Base-by-base conservation (phyloP, 2,797 vertebrate species). In the Taenioides sp. region DNA sequence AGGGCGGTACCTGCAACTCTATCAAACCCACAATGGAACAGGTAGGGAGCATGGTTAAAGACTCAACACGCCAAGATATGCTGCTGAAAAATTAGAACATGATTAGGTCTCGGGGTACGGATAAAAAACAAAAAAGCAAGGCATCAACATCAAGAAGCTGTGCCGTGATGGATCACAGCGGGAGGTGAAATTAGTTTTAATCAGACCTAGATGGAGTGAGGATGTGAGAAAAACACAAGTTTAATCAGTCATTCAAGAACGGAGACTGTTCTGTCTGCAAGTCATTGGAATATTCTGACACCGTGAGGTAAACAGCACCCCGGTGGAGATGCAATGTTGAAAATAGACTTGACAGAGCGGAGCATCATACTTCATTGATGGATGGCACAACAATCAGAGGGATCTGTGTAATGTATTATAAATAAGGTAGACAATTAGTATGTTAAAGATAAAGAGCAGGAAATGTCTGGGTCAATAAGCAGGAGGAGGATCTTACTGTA, bases 391-490 rank as follows among this genome's bases (percentile, higher is more conserved):
- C 71, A 47, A 70, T 64, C 66, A 58, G 67, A 75, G 73, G 84
- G 81, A 63, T 80, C 67, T 75, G 64, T 28, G 25, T 80, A 49
- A 88, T 89, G 81, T 79, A 89, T 88, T 81, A 89, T 88, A 78
- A 83, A 88, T 88, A 81, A 87, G 80, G 60, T 31, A 52, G 75
- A 74, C 83, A 75, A 89, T 86, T 87, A 90, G 69, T 66, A 78
- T 76, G 78, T 74, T 77, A 77, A 84, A 75, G 69, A 84, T 73
- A 86, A 85, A 49, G 55, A 74, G 71, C 73, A 80, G 84, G 84
- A 89, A 86, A 82, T 65, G 79, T 64, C 69, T 68, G 69, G 65
- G 75, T 75, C 63, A 73, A 66, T 67, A 60, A 69, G 76, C 77
- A 84, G 78, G 49, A 68, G 62, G 69, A 70, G 77, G 69, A 82